Conservation (phyloP, 2,797 vertebrate genomes). For the Coilia nasus region DNA sequence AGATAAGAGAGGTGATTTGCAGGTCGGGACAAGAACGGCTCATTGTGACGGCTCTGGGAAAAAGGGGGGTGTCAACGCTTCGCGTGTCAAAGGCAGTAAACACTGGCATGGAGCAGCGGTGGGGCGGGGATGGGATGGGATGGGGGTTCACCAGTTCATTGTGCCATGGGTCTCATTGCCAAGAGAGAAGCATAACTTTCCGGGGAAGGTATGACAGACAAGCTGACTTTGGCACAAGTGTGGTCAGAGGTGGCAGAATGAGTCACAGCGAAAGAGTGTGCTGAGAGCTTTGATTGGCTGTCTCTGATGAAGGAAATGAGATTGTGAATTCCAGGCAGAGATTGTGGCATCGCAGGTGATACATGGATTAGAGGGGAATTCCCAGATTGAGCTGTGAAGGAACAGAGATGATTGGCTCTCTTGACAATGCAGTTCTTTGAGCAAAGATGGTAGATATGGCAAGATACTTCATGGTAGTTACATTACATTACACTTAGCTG, state of each 20-base stretch:
- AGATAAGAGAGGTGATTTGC: conserved; percentile 17
- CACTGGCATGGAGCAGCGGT: not conserved
- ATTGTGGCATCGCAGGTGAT: no score
- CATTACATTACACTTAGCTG: no score
- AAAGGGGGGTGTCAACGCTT: not conserved
- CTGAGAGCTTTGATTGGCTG: no score
- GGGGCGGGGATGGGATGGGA: not conserved
- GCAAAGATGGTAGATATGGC: no score
- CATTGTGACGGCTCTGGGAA: conserved; percentile 6
- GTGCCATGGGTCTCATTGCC: not conserved
- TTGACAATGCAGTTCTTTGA: no score
- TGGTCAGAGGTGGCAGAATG: not conserved
- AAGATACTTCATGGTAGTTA: no score
- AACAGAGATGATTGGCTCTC: no score
- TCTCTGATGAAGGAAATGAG: no score
- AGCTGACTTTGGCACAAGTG: not conserved
- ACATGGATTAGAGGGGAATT: no score
- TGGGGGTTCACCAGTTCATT: not conserved
- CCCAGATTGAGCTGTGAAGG: no score
- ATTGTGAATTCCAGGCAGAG: no score
- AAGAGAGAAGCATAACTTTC: not conserved
- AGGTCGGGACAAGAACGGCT: conserved; percentile 3
- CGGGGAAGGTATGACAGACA: not conserved
- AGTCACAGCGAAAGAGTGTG: no score
- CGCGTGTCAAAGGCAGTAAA: not conserved